Conservation (phyloP, 2,797 vertebrate species). For the Ambastaia sidthimunki region DNA sequence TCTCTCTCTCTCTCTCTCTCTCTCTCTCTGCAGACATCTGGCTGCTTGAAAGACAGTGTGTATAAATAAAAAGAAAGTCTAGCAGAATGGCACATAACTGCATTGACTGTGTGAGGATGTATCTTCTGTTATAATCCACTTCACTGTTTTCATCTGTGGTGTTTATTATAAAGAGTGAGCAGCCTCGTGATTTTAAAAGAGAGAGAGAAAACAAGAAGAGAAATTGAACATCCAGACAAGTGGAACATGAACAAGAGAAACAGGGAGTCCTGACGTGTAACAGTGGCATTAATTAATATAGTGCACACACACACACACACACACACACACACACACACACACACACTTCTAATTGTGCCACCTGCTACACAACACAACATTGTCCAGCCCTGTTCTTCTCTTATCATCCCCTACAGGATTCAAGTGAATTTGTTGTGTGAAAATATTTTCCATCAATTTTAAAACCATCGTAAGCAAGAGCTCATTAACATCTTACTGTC, state of each 20-base stretch:
- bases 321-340: too few relatives aligned
- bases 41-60: constrained; percentile 76
- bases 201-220: constrained; percentile 38
- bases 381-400: constrained; percentile 41
- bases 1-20: constrained; percentile 11
- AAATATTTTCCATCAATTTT: background rate
- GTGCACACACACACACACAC: constrained; percentile 63
- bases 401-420: background rate
- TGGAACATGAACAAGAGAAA: constrained; percentile 27
- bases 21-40: constrained; percentile 77
- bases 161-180: constrained; percentile 62
- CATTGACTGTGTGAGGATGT: constrained; percentile 75
- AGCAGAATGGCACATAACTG: constrained; percentile 71
- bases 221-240: constrained; percentile 32
- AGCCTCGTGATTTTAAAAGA: constrained; percentile 26
- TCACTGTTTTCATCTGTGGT: constrained; percentile 62
- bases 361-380: constrained; percentile 64
- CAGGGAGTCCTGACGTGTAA: constrained; percentile 17
- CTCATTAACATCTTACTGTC: too few relatives aligned
- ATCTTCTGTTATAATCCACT: constrained; percentile 72
- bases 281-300: constrained; percentile 36
- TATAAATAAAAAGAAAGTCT: constrained; percentile 71
- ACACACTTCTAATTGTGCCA: constrained; percentile 75
- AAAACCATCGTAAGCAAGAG: too few relatives aligned
- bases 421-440: background rate